Percentiles rank a stretch among this genome's conserved stretches.
Evolutionary conservation across 2,113 vertebrate species (phyloP).

Genomic region (Podilymbus podiceps): DNA sequence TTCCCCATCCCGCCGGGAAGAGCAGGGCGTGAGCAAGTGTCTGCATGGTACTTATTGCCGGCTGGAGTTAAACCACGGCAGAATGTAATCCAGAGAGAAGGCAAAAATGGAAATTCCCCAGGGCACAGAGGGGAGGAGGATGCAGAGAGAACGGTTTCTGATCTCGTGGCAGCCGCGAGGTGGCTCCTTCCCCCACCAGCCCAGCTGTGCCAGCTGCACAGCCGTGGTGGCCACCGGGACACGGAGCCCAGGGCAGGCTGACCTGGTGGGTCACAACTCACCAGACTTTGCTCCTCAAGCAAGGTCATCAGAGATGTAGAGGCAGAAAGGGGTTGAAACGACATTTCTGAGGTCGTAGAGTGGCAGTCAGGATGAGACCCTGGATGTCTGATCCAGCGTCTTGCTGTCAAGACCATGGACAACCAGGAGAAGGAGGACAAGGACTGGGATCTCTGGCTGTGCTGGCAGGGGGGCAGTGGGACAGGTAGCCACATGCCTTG

Average conservation of each 20-base stretch:
- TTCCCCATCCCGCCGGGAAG: too few species aligned
- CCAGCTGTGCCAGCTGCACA: not conserved
- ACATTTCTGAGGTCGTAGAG: not conserved
- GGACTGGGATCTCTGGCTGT: not conserved
- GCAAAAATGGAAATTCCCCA: slow-evolving; percentile 6
- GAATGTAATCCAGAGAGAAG: not conserved
- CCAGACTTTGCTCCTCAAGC: not conserved
- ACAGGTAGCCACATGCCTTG: not conserved
- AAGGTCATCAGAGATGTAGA: not conserved
- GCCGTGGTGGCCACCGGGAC: not conserved
- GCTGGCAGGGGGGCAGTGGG: accelerated
- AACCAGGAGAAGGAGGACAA: not conserved
- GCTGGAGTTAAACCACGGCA: too few species aligned
- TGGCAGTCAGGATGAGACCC: not conserved
- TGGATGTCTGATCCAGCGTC: not conserved
- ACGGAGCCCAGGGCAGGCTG: not conserved
- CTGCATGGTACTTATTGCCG: too few species aligned
- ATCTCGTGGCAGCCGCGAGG: not conserved
- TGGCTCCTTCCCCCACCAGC: not conserved
- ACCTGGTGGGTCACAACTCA: not conserved
- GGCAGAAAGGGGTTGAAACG: not conserved
- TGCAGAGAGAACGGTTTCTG: not conserved
- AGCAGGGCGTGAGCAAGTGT: too few species aligned
- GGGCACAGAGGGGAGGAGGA: not conserved
- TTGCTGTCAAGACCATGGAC: not conserved